Evolutionary conservation across 2,888 invertebrate genomes (phyloP), one percentile per base, ranked within the genome.

Genomic region (Laothoe populi): DNA sequence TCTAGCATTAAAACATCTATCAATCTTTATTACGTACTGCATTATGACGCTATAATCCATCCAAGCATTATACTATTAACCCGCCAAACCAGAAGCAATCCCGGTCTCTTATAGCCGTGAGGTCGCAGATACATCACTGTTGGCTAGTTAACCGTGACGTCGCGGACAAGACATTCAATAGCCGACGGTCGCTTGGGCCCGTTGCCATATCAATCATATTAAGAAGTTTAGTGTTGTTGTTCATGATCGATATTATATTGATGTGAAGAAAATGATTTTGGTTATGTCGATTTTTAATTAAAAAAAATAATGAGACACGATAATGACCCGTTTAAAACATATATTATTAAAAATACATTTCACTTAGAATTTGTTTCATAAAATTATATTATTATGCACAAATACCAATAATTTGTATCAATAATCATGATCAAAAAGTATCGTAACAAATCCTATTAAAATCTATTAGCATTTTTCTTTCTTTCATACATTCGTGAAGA

Each of bases 161-260:
- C 11, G 60, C 31, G 35, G 45, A 48, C 57, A 44, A 38, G 45
- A 57, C 44, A 31, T 40, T 60, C 65, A 66, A 63, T 65, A 66
- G 62, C 62, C 67, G 71, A 64, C 73, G 63, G 73, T 65, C 73
- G 73, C 69, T 73, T 66, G 59, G 62, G 11, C 49, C 60, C 65
- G 70, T 70, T 76, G 71, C 66, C 75, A 64, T 72, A 78, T 81
- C 79, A 78, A 81, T 78, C 78, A 81, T 66, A 57, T 59, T 48
- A 57, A 42, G 64, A 57, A 63, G 48, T 57, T 70, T 53, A 53
- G 60, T 49, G 53, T 42, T 24, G 42, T 2, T 8, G 0, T 8
- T 38, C 31, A 40, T n/a, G n/a, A n/a, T 61, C 60, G 31, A 61
- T 61, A 38, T 3, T 26, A 49, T 23, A 24, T 49, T 16, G 49